Base-by-base conservation (phyloP, 2,797 vertebrate genomes). In the Schizopygopsis malacanthus region DNA sequence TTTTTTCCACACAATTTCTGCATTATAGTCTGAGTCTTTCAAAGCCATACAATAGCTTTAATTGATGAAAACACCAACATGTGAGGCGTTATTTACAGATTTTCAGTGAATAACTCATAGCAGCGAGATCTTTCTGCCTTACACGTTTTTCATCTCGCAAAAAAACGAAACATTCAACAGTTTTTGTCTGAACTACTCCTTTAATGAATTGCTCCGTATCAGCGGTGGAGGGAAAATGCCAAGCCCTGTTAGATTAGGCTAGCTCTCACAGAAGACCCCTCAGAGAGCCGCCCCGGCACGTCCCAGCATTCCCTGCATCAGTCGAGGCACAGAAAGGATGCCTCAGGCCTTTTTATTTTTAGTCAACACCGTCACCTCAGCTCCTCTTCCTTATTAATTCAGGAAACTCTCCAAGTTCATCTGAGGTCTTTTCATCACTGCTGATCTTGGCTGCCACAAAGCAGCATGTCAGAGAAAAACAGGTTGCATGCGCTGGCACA, bases 401-500 rank as follows among this genome's bases (percentile, higher is more conserved):
- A 85, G 88, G 85, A 89, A 83, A 80, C 89, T 90, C 87, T 88
- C 85, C 52, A 82, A 13, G 94, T 94, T 96, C 94, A 95, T 85
- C 90, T 90, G 86, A 95, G 94, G 94, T 91, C 89, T 90, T 83
- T 83, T 82, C 82, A 86, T 88, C 88, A 82, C 83, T 93, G 89
- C 92, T 94, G 92, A 91, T 87, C 93, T 94, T 96, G 96, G 93
- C 94, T 93, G 91, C 79, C 79, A 91, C 22, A 25, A 86, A 88
- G 72, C 90, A 92, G 89, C 84, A 59, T 89, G 91, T 95, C 94
- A 96, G 95, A 94, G 94, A 94, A 95, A 96, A 95, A 94, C 94
- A 95, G 93, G 94, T 95, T 95, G 94, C 89, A 89, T 90, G 95
- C 90, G 83, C 91, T 95, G 95, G 96, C 95, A 96, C 93, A 91